Conservation (phyloP, 1,140 invertebrate genomes). For the Drosophila leontia region DNA sequence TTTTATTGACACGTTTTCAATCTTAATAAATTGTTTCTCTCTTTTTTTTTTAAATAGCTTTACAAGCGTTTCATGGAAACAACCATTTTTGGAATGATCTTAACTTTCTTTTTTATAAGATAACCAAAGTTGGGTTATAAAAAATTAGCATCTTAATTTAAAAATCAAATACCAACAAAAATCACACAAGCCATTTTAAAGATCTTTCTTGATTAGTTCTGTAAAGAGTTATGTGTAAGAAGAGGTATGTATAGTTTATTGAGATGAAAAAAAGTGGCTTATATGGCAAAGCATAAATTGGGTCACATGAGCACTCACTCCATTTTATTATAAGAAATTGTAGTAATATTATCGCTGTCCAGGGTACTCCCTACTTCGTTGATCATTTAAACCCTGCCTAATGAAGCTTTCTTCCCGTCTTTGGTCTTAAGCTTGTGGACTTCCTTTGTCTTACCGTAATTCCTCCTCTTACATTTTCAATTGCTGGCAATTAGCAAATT, state of each 20-base stretch:
- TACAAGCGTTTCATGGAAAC: neutral
- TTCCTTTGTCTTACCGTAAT: conserved; percentile 16
- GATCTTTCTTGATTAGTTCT: neutral
- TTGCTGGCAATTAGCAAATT: conserved; percentile 79
- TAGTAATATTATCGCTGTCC: neutral
- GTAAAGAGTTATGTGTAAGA: neutral
- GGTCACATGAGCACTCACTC: neutral
- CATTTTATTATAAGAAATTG: neutral
- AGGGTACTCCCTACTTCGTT: conserved; percentile 14
- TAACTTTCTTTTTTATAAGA: conserved; percentile 16
- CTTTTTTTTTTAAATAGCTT: too few relatives aligned
- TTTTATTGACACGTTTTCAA: neutral
- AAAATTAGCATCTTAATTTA: conserved; percentile 12
- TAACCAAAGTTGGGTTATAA: neutral
- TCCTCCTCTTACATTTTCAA: conserved; percentile 42
- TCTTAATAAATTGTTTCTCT: neutral
- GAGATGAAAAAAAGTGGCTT: neutral
- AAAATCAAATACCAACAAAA: neutral
- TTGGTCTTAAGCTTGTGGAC: conserved; percentile 2
- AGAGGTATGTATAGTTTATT: neutral
- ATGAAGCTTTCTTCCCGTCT: conserved; percentile 44
- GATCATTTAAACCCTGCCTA: conserved; percentile 29
- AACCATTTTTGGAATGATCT: neutral
- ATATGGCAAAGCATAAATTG: neutral
- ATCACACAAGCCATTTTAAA: neutral